Conservation (phyloP, 2,797 vertebrate genomes). For the Dipus sagitta region DNA sequence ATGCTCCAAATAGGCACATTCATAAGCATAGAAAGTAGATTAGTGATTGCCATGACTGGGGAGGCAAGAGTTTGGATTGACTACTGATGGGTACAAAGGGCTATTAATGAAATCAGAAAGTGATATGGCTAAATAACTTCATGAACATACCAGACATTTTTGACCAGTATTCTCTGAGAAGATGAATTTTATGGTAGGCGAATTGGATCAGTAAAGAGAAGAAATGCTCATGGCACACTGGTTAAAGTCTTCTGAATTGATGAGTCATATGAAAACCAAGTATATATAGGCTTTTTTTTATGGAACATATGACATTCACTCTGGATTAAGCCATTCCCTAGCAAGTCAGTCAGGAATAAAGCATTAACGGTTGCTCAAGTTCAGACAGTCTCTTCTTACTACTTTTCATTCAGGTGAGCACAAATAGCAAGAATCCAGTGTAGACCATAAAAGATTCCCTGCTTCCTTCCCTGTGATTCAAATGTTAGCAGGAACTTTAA, state of each 20-base stretch:
- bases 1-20: not conserved
- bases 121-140: not conserved
- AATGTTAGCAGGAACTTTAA: constrained; percentile 47
- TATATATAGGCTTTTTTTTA: constrained; percentile 20
- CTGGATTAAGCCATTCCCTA: not conserved
- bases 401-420: not conserved
- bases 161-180: not conserved
- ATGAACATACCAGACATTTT: not conserved
- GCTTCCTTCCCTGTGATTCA: constrained; percentile 32
- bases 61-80: not conserved
- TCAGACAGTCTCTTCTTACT: not conserved
- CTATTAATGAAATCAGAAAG: not conserved
- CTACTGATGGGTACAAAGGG: not conserved
- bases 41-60: not conserved
- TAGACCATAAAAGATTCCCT: not conserved
- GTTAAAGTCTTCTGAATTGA: constrained; percentile 33
- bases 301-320: constrained; percentile 30
- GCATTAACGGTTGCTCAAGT: not conserved
- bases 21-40: not conserved
- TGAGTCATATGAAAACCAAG: constrained; percentile 39
- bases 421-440: not conserved
- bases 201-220: not conserved
- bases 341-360: not conserved
- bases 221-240: not conserved
- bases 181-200: constrained; percentile 1